Base-by-base conservation (phyloP, 2,888 invertebrate genomes). In the Diarsia brunnea region DNA sequence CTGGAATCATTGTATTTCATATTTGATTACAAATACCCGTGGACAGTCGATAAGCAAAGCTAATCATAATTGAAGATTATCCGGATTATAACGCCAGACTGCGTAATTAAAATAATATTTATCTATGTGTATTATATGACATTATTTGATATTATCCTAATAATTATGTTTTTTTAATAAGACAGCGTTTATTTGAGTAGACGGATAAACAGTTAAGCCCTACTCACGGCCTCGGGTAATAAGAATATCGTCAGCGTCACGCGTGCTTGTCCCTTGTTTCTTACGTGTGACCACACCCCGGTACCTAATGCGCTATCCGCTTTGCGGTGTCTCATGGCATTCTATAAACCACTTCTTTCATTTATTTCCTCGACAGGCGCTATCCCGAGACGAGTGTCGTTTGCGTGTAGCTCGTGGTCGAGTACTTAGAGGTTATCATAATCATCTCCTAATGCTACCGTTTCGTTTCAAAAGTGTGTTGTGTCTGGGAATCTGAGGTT, bases 31-130 rank as follows among this genome's bases (percentile, higher is more conserved):
- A 76, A 69, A 78, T 55, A 61, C 43, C 16, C 61, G 64, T 58
- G 14, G 24, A 61, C 53, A 31, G 53, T 60, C 51, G 14, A 16
- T 38, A 61, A 55, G 55, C 31, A 76, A 77, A 58, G 67, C 43
- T 55, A 72, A 65, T 77, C 69, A 51, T 64, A 71, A 66, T 78
- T 53, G 47, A 65, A 78, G 83, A 82, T 82, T 82, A 82, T 71
- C 67, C 63, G 45, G 58, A 78, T 78, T 68, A 43, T 21, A 53
- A 53, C 43, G 27, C 58, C 38, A 45, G 60, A 43, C 69, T 55
- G 49, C 49, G 64, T 49, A 66, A 69, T 81, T 69, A 61, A 66
- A 69, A 55, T 55, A 45, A n/a, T 61, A 60, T 61, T 47, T 76
- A 76, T 76, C 51, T 60, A 12, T 8, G 24, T 45, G 63, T 58